A percentile compares a stretch with the other conserved stretches of the same genome.
phyloP scores from a whole-genome alignment of 2,888 invertebrate genomes.

The Temnothorax ravouxi region DNA sequence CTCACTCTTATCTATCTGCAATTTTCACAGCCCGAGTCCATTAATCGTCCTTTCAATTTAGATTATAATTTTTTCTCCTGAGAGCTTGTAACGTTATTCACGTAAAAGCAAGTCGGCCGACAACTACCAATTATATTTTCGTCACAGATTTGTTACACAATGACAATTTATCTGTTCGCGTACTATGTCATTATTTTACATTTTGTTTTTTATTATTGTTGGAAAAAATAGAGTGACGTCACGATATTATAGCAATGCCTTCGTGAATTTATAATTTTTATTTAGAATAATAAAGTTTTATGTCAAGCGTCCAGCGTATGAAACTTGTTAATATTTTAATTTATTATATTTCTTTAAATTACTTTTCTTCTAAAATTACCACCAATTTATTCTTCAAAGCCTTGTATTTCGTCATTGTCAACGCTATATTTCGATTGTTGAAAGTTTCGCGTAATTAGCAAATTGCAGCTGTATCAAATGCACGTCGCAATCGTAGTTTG shows the following conservation, averaged over 20 bases:
- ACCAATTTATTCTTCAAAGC: background rate
- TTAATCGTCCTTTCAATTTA: constrained; percentile 46
- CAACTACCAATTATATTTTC: constrained; percentile 36
- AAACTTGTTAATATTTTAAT: constrained; percentile 4
- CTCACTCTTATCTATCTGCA: constrained; percentile 37
- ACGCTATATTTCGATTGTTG: constrained; percentile 14
- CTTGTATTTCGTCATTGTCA: background rate
- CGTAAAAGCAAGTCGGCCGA: background rate
- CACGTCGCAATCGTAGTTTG: constrained; percentile 61
- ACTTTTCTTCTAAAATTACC: background rate
- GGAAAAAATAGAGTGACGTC: background rate
- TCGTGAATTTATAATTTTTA: constrained; percentile 1
- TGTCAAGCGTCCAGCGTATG: no score
- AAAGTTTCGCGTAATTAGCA: constrained; percentile 54
- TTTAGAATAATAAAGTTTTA: background rate
- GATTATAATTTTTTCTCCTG: constrained; percentile 34
- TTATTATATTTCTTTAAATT: background rate
- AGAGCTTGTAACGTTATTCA: constrained; percentile 24
- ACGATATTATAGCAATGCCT: background rate
- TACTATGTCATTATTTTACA: background rate
- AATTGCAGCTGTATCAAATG: constrained; percentile 31
- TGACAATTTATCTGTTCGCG: constrained; percentile 18
- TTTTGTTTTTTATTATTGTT: background rate
- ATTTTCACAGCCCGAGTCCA: constrained; percentile 18
- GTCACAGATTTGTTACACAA: constrained; percentile 19